Percentiles rank a stretch among this genome's conserved stretches.
phyloP scores from a whole-genome alignment of 2,113 vertebrate species.

The Antidorcas marsupialis region DNA sequence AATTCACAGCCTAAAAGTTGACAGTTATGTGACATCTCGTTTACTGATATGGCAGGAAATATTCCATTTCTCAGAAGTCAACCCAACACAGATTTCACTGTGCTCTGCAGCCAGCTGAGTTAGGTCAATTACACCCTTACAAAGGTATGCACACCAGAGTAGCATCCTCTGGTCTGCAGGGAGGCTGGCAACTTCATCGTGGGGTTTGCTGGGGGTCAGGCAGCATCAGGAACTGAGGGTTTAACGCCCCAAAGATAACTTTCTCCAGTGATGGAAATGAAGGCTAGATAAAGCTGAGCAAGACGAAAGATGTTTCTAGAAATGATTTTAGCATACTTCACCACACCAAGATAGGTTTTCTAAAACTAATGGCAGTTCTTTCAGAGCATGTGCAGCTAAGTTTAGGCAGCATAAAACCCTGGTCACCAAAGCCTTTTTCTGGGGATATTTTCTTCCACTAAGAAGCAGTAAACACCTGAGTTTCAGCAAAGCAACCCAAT shows the following conservation, averaged over 20 bases:
- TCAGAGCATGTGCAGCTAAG: not conserved
- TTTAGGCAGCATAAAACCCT: not conserved
- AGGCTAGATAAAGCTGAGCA: not conserved
- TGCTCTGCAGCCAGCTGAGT: not conserved
- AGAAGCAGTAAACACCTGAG: not conserved
- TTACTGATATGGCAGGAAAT: not conserved
- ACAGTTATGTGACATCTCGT: not conserved
- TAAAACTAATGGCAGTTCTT: not conserved
- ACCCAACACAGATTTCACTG: accelerated
- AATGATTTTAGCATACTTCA: not conserved
- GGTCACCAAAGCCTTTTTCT: not conserved
- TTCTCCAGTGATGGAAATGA: not conserved
- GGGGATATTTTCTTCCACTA: not conserved
- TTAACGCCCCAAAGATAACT: not conserved
- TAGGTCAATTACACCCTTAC: accelerated
- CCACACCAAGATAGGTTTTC: not conserved
- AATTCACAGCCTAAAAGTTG: not conserved
- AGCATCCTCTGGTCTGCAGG: not conserved
- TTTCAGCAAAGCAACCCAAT: not conserved
- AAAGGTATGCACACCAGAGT: accelerated
- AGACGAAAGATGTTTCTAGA: not conserved
- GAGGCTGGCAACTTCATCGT: not conserved
- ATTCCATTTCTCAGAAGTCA: not conserved
- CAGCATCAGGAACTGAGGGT: not conserved
- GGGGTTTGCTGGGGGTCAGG: not conserved